Base-by-base conservation (phyloP, 2,113 vertebrate genomes). In the western clawed frog (Xenopus tropicalis) region DNA sequence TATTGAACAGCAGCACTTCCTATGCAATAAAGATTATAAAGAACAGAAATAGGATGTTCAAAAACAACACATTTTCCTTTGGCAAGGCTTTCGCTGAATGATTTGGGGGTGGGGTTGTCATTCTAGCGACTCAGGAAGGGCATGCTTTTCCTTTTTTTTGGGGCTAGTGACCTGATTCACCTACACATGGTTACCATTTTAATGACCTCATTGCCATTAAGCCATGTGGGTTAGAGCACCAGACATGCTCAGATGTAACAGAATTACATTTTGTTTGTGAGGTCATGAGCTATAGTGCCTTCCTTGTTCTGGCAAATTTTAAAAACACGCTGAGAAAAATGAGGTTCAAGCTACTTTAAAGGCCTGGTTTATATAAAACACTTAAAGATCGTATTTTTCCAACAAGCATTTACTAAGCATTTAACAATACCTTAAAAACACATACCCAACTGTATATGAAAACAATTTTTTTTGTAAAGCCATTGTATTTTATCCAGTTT, bases 1-100 rank as follows among this genome's bases (percentile, higher is more conserved):
- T 48, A 48, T 14, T 48, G 10, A 14, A 48, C 46, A 48, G 46
- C 51, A 21, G 24, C 29, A 20, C 54, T 70, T 70, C 54, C 29
- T 70, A 58, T 23, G 19, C 23, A 58, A 65, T 21, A 44, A 65
- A 16, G 17, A 43, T 3, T 69, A 4, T 42, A 22, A 58, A 58
- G 4, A 59, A 44, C 56, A 20, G 21, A 61, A 70, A 61, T 21
- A 25, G 57, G 69, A 70, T 70, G 44, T 61, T 24, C 57, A 46
- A 61, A 70, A 48, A 59, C 42, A 48, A 59, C 42, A 61, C 21
- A 48, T n/a, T 61, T n/a, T 61, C 42, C 52, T 61, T 61, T 43
- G 19, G 29, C 14, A 37, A 59, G 29, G 16, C 5, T 10, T 20
- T 22, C 24, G 23, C 16, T 61, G 69, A 61, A 17, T 51, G 57